phyloP scores from a whole-genome alignment of 2,113 vertebrate species.

The Thinocorus orbignyianus region DNA sequence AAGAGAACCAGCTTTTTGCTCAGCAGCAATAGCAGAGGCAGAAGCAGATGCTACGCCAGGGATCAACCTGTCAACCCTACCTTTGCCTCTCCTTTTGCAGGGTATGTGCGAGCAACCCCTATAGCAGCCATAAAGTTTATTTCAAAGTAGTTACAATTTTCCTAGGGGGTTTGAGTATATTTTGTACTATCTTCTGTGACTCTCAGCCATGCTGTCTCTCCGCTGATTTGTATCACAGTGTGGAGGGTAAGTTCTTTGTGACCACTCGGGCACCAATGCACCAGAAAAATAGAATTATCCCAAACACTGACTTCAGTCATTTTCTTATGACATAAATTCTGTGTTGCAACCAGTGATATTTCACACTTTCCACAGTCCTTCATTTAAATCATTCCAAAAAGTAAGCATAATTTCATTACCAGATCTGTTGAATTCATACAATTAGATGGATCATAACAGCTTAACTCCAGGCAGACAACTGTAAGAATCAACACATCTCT shows the following conservation, averaged over 20 bases:
- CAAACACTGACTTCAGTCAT: not conserved
- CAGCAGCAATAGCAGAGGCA: not conserved
- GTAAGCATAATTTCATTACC: not conserved
- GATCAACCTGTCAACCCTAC: not conserved
- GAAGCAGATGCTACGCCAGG: not conserved
- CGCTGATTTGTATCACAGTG: not conserved
- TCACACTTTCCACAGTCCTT: not conserved
- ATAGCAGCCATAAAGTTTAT: not conserved
- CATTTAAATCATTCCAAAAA: not conserved
- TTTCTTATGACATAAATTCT: not conserved
- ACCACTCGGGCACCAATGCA: not conserved
- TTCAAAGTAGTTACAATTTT: not conserved
- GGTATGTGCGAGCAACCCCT: not conserved
- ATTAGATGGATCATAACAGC: not conserved
- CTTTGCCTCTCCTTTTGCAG: not conserved
- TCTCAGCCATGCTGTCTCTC: not conserved
- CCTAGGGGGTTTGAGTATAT: not conserved
- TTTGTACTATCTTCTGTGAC: not conserved
- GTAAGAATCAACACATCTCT: not conserved
- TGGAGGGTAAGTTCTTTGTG: not conserved
- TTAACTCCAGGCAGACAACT: not conserved
- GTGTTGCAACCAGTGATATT: not conserved
- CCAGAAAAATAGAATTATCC: not conserved
- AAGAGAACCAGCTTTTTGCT: not conserved
- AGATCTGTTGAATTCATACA: not conserved